Conservation (phyloP, 2,113 vertebrate species). For the Tachysurus vachellii region DNA sequence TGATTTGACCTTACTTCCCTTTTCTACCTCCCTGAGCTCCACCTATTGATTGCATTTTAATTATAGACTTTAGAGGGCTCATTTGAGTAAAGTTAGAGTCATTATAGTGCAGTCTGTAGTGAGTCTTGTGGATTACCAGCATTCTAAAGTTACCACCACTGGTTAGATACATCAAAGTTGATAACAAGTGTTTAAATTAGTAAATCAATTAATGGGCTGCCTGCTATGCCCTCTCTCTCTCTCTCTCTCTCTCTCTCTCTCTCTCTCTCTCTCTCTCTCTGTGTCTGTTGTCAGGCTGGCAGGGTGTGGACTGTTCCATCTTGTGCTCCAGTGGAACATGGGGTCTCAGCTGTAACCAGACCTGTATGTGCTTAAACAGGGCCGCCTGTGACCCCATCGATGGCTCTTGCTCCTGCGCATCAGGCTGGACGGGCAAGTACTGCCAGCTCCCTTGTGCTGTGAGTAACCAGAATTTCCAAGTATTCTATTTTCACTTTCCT, state of each 20-base stretch:
- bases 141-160: neutral
- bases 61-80: conserved; percentile 24
- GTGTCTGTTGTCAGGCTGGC: conserved; percentile 80
- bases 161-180: conserved; percentile 18
- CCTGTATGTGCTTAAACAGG: conserved; percentile 82
- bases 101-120: neutral
- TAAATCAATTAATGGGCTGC: neutral
- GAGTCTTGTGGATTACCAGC: conserved; percentile 4
- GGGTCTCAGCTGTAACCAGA: conserved; percentile 90
- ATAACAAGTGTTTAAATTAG: neutral
- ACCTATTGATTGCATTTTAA: conserved; percentile 43
- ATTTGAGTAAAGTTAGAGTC: conserved; percentile 23
- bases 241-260: neutral
- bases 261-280: neutral
- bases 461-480: conserved; percentile 61
- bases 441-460: conserved; percentile 88
- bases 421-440: conserved; percentile 87
- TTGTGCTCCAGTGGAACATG: conserved; percentile 87
- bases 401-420: conserved; percentile 85
- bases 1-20: conserved; percentile 44
- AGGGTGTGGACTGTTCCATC: conserved; percentile 88
- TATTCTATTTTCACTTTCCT: conserved; percentile 5
- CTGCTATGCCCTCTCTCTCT: neutral
- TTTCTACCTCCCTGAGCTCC: neutral
- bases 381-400: conserved; percentile 86